Evolutionary conservation across 2,797 vertebrate species (phyloP).

Genomic region (Nannoperca obscura): DNA sequence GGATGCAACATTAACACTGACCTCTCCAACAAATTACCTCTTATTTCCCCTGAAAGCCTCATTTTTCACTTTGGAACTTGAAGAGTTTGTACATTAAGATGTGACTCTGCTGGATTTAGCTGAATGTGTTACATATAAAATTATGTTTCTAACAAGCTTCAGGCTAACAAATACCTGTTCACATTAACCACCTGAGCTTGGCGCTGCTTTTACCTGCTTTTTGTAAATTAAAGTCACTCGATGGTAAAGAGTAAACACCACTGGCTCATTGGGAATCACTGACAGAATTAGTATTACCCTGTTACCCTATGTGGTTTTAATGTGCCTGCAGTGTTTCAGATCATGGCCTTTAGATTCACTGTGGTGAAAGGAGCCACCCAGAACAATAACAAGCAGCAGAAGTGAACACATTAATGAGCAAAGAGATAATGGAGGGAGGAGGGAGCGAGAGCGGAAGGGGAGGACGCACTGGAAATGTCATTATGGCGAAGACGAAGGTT

Average conservation of each 20-base stretch:
- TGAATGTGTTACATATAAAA: neutral
- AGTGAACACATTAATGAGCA: slow-evolving; percentile 4
- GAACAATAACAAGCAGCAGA: slow-evolving; percentile 9
- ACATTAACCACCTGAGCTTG: neutral
- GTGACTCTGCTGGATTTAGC: neutral
- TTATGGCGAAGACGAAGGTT: slow-evolving; percentile 10
- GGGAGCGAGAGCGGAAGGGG: neutral
- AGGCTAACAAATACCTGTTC: neutral
- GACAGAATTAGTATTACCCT: neutral
- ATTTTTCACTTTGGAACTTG: slow-evolving; percentile 14
- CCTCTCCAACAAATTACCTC: slow-evolving; percentile 25
- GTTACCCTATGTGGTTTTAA: neutral
- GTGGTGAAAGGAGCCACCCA: slow-evolving; percentile 7
- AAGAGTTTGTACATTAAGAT: neutral
- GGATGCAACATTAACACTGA: slow-evolving; percentile 31
- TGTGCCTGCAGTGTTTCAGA: neutral
- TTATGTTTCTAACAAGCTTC: neutral
- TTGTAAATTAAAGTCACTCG: neutral
- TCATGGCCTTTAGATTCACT: neutral
- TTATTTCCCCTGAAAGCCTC: slow-evolving; percentile 16
- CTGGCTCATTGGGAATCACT: neutral
- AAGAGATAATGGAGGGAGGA: neutral
- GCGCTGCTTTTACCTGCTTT: neutral
- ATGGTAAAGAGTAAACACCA: neutral
- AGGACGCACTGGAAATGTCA: slow-evolving; percentile 12